Percentiles rank a stretch among this genome's conserved stretches.
Conservation (phyloP, 2,888 invertebrate species). For the Bruchidius siliquastri region DNA sequence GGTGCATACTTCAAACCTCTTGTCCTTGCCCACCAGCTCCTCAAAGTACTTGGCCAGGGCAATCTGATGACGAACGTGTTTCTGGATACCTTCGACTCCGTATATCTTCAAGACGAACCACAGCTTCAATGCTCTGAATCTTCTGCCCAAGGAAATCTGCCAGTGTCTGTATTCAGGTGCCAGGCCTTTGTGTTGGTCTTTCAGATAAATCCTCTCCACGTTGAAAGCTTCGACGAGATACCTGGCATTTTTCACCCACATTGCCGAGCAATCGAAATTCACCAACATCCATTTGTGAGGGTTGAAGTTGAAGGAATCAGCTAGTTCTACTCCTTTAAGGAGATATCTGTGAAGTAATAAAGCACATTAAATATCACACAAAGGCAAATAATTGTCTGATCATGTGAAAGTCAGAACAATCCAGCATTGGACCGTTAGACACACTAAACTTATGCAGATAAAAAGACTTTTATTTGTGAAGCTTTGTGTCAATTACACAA, state of each 20-base stretch:
- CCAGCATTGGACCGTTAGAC: too few species aligned
- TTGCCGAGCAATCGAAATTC: conserved; percentile 92
- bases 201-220: conserved; percentile 88
- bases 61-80: conserved; percentile 71
- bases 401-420: too few species aligned
- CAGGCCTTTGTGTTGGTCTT: conserved; percentile 63
- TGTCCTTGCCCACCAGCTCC: conserved; percentile 63
- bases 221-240: conserved; percentile 83
- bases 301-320: conserved; percentile 90
- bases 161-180: conserved; percentile 71
- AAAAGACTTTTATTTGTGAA: too few species aligned
- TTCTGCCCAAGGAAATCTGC: conserved; percentile 83
- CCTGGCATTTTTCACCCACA: conserved; percentile 84
- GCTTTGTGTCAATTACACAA: too few species aligned
- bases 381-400: too few species aligned
- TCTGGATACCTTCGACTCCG: conserved; percentile 76
- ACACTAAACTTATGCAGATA: too few species aligned
- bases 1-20: conserved; percentile 69
- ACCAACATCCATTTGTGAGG: conserved; percentile 95
- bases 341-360: conserved; percentile 6
- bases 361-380: too few species aligned
- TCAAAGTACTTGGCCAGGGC: conserved; percentile 76
- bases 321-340: conserved; percentile 66
- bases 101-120: conserved; percentile 87
- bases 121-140: conserved; percentile 85